Base-by-base conservation (phyloP, 2,797 vertebrate species). In the Peromyscus eremicus region DNA sequence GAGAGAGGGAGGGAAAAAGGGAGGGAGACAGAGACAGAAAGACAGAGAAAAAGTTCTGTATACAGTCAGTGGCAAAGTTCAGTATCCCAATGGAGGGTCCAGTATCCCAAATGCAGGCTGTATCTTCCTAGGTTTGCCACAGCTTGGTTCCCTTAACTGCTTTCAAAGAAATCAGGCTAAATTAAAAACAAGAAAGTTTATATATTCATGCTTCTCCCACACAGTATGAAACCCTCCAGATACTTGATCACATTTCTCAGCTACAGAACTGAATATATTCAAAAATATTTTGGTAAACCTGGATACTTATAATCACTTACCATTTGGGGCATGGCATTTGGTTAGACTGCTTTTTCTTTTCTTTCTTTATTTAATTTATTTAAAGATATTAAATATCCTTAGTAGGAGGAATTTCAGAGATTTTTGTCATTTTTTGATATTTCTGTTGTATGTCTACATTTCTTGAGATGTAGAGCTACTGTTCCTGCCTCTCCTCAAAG, bases 161-260 rank as follows among this genome's bases (percentile, higher is more conserved):
- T 25, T 81, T 96, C 80, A 90, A 94, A 95, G 77, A 11, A 46
- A 76, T 60, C 29, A 92, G 13, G 23, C 57, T 85, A 91, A 92
- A 64, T 92, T 90, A 46, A 64, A 94, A 95, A 52, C 29, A 92
- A 3, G 10, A 76, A 81, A 49, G 2, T 68, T 40, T 73, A 71
- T 55, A 12, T 29, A 87, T 16, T 6, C 34, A 40, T 55, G 23
- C 5, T 91, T 9, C 19, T 57, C 10, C 13, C 73, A 7, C 57
- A 81, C 6, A 76, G 37, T 88, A 23, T 79, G 21, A 34, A 91
- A 70, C 9, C 29, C 62, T 25, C 90, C 87, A 94, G 66, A 80
- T 60, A 80, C 64, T 12, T 68, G 13, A 86, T 57, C 49, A 96
- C 7, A 49, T 84, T 94, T 94, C 29, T 96, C 60, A 94, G 57